Percentiles rank a stretch among this genome's conserved stretches.
Evolutionary conservation across 2,888 invertebrate genomes (phyloP).

Genomic region (Drosophila subquinaria): DNA sequence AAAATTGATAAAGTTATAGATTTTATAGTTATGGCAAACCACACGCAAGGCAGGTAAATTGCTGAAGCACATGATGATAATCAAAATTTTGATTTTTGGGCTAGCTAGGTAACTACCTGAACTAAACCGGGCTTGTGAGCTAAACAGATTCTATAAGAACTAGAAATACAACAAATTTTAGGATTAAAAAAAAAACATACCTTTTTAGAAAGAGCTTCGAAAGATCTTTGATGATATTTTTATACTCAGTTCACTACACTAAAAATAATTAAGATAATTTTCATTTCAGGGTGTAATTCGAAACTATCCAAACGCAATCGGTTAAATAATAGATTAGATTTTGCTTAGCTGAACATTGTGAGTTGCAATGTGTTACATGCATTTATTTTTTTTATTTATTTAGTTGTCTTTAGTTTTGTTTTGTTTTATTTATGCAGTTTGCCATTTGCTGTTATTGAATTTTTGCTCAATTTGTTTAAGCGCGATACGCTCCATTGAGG

Average conservation of each 20-base stretch:
- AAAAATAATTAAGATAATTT: not conserved
- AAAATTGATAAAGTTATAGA: conserved; percentile 30
- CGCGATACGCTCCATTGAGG: conserved; percentile 73
- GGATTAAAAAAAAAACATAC: no score
- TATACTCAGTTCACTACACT: not conserved
- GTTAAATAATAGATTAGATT: conserved; percentile 3
- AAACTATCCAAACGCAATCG: not conserved
- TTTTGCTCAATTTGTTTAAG: conserved; percentile 41
- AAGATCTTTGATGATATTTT: not conserved
- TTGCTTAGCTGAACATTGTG: conserved; percentile 1
- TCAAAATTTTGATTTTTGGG: no score
- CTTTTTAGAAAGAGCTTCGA: not conserved
- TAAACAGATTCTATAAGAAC: no score
- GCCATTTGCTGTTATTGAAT: conserved; percentile 26
- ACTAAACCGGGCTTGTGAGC: no score
- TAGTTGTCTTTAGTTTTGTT: no score
- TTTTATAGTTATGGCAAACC: conserved; percentile 11
- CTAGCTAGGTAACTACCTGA: no score
- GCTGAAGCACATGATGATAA: not conserved
- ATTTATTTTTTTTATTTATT: conserved; percentile 10
- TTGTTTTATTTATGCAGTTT: conserved; percentile 1
- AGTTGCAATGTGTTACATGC: conserved; percentile 3
- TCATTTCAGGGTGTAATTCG: not conserved
- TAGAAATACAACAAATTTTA: no score
- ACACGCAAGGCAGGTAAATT: conserved; percentile 30